A percentile compares a stretch with the other conserved stretches of the same genome.
Evolutionary conservation across 2,888 invertebrate genomes (phyloP).

Genomic region (Dione vanillae): DNA sequence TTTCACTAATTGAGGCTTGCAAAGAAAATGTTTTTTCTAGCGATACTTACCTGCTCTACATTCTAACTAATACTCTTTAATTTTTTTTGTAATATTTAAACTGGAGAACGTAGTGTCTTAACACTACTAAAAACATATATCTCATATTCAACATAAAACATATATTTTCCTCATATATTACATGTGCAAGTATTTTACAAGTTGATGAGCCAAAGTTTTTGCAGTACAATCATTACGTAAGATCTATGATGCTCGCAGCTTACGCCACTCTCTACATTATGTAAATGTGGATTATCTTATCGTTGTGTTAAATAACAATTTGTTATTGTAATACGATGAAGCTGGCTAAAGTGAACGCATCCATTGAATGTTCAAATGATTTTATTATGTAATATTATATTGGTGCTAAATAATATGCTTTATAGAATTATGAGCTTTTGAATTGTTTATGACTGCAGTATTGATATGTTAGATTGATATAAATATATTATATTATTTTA

Average conservation of each 20-base stretch:
- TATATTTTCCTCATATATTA: neutral
- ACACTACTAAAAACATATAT: no score
- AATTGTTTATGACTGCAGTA: no score
- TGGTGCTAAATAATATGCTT: neutral
- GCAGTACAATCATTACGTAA: conserved; percentile 26
- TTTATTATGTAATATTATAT: neutral
- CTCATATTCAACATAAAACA: no score
- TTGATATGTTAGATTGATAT: no score
- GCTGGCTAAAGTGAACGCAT: neutral
- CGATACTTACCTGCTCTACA: no score
- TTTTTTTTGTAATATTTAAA: no score
- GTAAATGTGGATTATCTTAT: conserved; percentile 37
- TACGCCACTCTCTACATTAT: conserved; percentile 32
- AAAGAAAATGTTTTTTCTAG: no score
- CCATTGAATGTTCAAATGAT: conserved; percentile 10
- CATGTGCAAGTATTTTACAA: neutral
- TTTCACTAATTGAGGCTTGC: no score
- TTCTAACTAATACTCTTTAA: no score
- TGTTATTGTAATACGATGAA: conserved; percentile 25
- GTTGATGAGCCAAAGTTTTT: conserved; percentile 19
- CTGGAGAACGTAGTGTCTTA: no score
- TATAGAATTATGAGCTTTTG: no score
- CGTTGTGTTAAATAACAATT: conserved; percentile 36
- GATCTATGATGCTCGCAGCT: conserved; percentile 17
- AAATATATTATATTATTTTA: no score